Evolutionary conservation across 2,113 vertebrate genomes (phyloP).

Genomic region (Jaculus jaculus): DNA sequence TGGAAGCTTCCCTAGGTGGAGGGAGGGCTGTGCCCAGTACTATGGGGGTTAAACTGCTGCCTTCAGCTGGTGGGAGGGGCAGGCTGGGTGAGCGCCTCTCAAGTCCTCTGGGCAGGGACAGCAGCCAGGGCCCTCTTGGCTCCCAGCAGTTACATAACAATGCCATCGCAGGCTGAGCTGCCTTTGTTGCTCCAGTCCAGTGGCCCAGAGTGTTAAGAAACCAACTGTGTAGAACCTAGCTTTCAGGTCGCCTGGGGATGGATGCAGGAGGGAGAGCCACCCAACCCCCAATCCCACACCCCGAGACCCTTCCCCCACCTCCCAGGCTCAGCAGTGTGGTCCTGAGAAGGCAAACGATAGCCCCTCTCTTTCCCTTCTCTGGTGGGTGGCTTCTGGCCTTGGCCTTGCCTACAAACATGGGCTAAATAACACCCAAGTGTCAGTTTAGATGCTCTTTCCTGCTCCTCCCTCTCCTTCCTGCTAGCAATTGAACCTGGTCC

Average conservation of each 20-base stretch:
- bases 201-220: constrained; percentile 50
- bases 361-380: not conserved
- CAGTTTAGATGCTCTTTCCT: not conserved
- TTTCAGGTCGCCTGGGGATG: not conserved
- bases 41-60: not conserved
- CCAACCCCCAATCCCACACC: not conserved
- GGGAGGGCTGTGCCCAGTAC: not conserved
- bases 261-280: not conserved
- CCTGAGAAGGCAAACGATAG: not conserved
- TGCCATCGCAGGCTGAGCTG: not conserved
- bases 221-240: constrained; percentile 8
- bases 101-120: not conserved
- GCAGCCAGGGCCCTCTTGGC: not conserved
- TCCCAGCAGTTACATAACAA: constrained; percentile 64
- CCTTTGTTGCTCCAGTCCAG: constrained; percentile 55
- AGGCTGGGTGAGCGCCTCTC: not conserved
- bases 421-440: not conserved
- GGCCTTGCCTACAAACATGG: not conserved
- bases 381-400: not conserved
- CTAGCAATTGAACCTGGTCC: no score
- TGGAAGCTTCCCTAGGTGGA: accelerated
- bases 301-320: not conserved
- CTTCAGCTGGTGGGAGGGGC: not conserved
- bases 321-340: not conserved
- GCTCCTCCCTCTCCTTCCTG: not conserved